These are phyloP conservation scores for Cyclura pinguis DNA, from an alignment of 2,797 vertebrate genomes.

Conservation along the genomic window DNA sequence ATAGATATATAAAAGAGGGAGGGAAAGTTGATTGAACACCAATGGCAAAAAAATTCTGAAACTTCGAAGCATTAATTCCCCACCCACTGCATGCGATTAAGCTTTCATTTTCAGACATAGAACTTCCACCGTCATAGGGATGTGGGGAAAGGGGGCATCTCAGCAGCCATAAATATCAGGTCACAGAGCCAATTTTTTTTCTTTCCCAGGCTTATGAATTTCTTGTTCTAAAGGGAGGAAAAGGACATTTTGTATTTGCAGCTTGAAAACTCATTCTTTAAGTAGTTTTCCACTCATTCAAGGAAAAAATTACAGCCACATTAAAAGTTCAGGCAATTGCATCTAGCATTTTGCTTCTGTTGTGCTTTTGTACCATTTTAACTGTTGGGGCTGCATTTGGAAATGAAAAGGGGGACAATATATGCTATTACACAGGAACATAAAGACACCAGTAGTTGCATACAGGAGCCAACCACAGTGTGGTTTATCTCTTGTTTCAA, in stretches of 20 bases:
- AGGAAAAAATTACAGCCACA: background rate
- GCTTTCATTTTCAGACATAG: background rate
- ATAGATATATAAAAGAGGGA: background rate
- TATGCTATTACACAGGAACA: background rate
- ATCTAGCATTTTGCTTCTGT: background rate
- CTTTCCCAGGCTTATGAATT: background rate
- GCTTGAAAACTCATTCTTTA: background rate
- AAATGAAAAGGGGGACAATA: background rate
- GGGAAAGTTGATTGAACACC: background rate
- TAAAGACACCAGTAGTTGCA: background rate
- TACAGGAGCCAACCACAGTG: background rate
- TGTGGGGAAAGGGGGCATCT: background rate
- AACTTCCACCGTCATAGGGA: background rate
- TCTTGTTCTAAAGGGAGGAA: background rate
- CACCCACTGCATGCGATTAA: background rate
- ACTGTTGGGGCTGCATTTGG: background rate
- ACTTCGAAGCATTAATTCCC: background rate
- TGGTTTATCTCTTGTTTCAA: background rate
- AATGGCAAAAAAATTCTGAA: background rate
- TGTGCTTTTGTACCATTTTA: background rate
- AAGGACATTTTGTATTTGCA: background rate
- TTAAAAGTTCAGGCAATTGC: constrained; percentile 12
- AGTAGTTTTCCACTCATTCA: background rate
- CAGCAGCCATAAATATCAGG: background rate
- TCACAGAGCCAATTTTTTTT: background rate